These are phyloP conservation scores for Nothoprocta pentlandii DNA, from an alignment of 2,113 vertebrate genomes.

Conservation along the genomic window DNA sequence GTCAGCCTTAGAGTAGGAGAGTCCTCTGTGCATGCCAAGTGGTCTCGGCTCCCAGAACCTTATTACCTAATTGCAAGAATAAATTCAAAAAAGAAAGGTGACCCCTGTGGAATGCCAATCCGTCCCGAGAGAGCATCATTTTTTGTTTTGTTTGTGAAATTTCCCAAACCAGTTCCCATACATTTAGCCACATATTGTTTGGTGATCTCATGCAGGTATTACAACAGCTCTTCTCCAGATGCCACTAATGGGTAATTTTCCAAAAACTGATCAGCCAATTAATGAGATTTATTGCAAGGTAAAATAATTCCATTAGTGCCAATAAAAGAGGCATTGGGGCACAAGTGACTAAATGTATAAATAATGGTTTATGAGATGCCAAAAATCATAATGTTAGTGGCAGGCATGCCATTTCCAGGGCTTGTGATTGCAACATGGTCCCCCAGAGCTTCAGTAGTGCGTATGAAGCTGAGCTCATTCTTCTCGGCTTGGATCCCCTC, in stretches of 20 bases:
- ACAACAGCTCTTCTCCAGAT: neutral
- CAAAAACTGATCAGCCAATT: neutral
- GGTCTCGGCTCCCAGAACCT: neutral
- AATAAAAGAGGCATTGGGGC: neutral
- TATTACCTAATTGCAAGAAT: neutral
- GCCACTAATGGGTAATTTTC: neutral
- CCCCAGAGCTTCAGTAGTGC: rapidly evolving
- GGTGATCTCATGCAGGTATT: neutral
- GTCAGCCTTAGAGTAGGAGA: neutral
- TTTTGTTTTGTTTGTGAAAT: neutral
- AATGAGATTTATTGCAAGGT: neutral
- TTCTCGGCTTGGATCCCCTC: neutral
- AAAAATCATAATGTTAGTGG: rapidly evolving
- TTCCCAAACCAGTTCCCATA: neutral
- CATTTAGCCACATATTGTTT: rapidly evolving
- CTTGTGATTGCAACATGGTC: rapidly evolving
- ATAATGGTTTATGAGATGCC: neutral
- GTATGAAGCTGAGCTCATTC: rapidly evolving
- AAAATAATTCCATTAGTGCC: neutral
- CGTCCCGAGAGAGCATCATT: neutral
- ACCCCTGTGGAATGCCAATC: slow-evolving; percentile 1
- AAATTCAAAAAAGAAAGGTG: slow-evolving; percentile 12
- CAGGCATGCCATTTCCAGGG: rapidly evolving
- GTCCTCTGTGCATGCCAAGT: neutral
- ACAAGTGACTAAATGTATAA: neutral